phyloP scores from a whole-genome alignment of 2,797 vertebrate species.

The Pipistrellus nathusii region DNA sequence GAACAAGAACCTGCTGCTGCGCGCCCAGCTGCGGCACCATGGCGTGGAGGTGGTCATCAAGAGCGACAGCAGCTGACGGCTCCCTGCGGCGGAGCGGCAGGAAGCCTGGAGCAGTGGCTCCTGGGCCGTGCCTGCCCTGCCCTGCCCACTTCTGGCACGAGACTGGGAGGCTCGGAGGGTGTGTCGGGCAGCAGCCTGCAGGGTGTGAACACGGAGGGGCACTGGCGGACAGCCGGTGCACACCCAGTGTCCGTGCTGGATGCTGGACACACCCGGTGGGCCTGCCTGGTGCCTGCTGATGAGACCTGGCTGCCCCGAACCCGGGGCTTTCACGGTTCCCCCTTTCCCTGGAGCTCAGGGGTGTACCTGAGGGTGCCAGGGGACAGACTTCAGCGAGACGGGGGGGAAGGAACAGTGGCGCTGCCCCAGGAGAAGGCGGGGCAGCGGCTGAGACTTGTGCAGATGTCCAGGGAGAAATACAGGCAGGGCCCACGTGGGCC shows the following conservation, averaged over 20 bases:
- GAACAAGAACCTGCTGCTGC: conserved; percentile 87
- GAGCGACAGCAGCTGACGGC: conserved; percentile 83
- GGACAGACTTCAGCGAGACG: conserved; percentile 40
- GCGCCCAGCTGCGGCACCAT: conserved; percentile 86
- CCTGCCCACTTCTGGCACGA: conserved; percentile 55
- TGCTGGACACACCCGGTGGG: conserved; percentile 50
- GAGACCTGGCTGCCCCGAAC: neutral
- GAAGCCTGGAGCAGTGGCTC: conserved; percentile 39
- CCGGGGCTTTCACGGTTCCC: conserved; percentile 11
- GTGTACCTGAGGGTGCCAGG: neutral
- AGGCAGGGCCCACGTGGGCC: conserved; percentile 54
- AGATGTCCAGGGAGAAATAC: conserved; percentile 34
- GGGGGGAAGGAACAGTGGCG: neutral
- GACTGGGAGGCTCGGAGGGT: conserved; percentile 36
- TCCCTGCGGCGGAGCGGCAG: neutral
- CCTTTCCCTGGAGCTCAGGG: conserved; percentile 43
- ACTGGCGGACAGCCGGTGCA: conserved; percentile 23
- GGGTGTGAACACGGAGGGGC: neutral
- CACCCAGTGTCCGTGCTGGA: conserved; percentile 62
- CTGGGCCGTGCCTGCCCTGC: conserved; percentile 8
- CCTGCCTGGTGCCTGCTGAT: conserved; percentile 48
- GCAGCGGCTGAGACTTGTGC: neutral
- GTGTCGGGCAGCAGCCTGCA: neutral
- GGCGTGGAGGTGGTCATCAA: conserved; percentile 88
- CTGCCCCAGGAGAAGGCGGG: neutral